Evolutionary conservation across 2,113 vertebrate species (phyloP).

Genomic region (Opisthocomus hoazin): DNA sequence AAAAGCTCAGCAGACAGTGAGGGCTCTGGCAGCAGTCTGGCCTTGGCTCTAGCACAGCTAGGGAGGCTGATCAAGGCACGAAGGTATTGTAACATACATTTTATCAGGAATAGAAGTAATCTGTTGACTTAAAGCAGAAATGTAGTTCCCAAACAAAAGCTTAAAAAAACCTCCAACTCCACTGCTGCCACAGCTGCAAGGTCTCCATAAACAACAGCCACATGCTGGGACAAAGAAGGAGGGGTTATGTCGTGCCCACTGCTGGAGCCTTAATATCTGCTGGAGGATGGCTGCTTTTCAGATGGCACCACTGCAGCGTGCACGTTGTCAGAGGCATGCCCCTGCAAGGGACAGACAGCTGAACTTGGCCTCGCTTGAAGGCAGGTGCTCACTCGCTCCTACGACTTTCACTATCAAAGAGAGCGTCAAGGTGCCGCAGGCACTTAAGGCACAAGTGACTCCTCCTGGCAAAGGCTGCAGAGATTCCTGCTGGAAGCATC

Average conservation of each 20-base stretch:
- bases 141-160: not conserved
- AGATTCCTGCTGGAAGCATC: not conserved
- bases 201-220: not conserved
- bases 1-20: not conserved
- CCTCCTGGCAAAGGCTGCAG: slow-evolving; percentile 24
- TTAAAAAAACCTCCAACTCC: not conserved
- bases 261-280: not conserved
- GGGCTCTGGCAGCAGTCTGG: not conserved
- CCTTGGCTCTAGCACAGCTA: not conserved
- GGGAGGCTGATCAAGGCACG: not conserved
- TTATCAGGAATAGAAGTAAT: not conserved
- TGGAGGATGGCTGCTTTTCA: not conserved
- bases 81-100: not conserved
- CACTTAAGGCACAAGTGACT: not conserved
- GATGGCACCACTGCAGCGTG: not conserved
- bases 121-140: not conserved
- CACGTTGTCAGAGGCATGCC: not conserved
- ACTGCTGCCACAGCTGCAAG: not conserved
- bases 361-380: not conserved
- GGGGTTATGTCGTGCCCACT: not conserved
- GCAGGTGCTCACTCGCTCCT: slow-evolving; percentile 46
- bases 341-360: slow-evolving; percentile 1
- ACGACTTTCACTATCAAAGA: slow-evolving; percentile 26
- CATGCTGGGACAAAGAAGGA: not conserved
- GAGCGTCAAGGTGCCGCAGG: not conserved